Evolutionary conservation across 2,113 vertebrate species (phyloP).

Genomic region (Malurus melanocephalus): DNA sequence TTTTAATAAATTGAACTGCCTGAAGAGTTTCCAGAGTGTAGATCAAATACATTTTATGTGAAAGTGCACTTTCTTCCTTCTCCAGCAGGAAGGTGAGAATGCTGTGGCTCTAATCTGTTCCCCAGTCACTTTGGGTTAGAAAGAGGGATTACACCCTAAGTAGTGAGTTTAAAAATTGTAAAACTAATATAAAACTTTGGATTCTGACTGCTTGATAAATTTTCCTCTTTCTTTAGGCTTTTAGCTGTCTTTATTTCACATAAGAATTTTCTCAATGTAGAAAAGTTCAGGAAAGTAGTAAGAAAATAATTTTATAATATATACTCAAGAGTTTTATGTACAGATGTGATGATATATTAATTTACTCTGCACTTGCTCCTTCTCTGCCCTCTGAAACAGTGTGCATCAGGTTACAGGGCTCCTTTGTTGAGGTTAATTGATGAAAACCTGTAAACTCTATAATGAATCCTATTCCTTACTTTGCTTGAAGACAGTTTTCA

Average conservation of each 20-base stretch:
- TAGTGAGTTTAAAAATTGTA: neutral
- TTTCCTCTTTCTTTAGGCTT: neutral
- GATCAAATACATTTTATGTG: neutral
- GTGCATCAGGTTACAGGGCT: neutral
- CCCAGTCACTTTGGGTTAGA: slow-evolving; percentile 31
- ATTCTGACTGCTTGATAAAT: neutral
- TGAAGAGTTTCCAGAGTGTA: neutral
- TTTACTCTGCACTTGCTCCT: neutral
- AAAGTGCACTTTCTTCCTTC: neutral
- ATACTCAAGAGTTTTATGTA: neutral
- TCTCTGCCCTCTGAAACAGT: neutral
- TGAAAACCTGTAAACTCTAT: neutral
- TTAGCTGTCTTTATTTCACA: neutral
- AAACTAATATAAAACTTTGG: neutral
- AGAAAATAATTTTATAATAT: neutral
- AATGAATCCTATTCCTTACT: neutral
- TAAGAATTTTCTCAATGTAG: neutral
- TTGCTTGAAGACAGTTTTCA: neutral
- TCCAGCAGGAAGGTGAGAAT: neutral
- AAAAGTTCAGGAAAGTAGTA: neutral
- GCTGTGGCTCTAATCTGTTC: slow-evolving; percentile 14
- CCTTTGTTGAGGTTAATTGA: neutral
- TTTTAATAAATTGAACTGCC: slow-evolving; percentile 35
- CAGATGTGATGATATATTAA: neutral
- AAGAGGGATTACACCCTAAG: slow-evolving; percentile 15